These are phyloP conservation scores for Parasteatoda tepidariorum DNA, from an alignment of 1,140 invertebrate species.

Conservation along the genomic window DNA sequence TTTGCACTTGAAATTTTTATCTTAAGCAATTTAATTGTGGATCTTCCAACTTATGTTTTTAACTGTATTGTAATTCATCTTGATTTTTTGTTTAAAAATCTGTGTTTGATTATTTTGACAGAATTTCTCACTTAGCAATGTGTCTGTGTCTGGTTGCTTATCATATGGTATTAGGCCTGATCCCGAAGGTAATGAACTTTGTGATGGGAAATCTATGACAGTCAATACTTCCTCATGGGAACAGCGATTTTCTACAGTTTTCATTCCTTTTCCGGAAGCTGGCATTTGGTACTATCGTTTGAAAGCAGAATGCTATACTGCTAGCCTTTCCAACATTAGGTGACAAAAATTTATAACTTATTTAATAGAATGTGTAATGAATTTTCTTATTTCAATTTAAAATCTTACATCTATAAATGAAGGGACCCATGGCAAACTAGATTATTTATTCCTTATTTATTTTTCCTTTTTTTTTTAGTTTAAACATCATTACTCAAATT, in stretches of 20 bases:
- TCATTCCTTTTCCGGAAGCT: constrained; percentile 83
- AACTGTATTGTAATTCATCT: too few species aligned
- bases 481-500: neutral
- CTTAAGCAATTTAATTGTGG: too few species aligned
- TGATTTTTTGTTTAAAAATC: too few species aligned
- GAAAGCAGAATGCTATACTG: constrained; percentile 39
- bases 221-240: constrained; percentile 69
- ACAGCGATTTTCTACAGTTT: constrained; percentile 68
- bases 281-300: constrained; percentile 68
- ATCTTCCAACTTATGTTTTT: too few species aligned
- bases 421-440: too few species aligned
- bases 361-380: neutral
- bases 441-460: neutral
- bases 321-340: constrained; percentile 76
- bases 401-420: too few species aligned
- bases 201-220: constrained; percentile 72
- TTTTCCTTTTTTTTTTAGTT: neutral
- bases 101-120: too few species aligned
- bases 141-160: constrained; percentile 42
- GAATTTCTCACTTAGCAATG: constrained; percentile 50
- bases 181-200: constrained; percentile 71
- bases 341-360: too few species aligned
- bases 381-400: neutral
- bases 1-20: too few species aligned
- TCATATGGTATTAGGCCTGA: constrained; percentile 45